Evolutionary conservation across 2,888 invertebrate species (phyloP).

Genomic region (Priocnemis perturbator): DNA sequence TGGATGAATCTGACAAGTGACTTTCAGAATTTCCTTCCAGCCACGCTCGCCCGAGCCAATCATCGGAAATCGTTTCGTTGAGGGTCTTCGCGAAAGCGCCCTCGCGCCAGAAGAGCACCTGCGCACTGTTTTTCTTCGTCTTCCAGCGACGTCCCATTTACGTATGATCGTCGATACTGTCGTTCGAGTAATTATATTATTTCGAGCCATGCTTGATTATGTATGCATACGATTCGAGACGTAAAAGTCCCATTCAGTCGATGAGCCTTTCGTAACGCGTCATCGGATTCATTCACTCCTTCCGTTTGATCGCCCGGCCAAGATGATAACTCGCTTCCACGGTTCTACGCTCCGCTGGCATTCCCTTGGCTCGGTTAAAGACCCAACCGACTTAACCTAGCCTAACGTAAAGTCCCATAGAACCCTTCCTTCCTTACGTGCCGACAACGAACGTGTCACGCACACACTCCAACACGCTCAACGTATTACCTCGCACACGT

Average conservation of each 20-base stretch:
- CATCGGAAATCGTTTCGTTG: background rate
- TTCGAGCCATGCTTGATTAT: too few species aligned
- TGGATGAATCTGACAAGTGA: constrained; percentile 6
- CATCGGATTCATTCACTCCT: constrained; percentile 41
- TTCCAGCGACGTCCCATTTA: too few species aligned
- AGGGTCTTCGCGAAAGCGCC: background rate
- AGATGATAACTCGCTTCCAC: constrained; percentile 52
- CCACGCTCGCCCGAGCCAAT: constrained; percentile 1
- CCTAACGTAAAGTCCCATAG: constrained; percentile 53
- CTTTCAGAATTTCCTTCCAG: constrained; percentile 5
- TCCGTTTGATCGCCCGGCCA: constrained; percentile 27
- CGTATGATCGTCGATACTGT: too few species aligned
- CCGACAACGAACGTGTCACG: constrained; percentile 19
- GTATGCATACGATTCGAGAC: too few species aligned
- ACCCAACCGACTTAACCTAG: constrained; percentile 58
- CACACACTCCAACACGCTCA: constrained; percentile 16
- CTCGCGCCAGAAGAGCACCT: too few species aligned
- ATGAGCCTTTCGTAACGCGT: constrained; percentile 5
- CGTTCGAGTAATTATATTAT: too few species aligned
- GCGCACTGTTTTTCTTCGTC: too few species aligned
- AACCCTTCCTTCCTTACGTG: constrained; percentile 48
- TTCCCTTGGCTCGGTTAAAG: constrained; percentile 60
- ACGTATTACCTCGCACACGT: constrained; percentile 9
- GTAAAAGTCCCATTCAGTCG: too few species aligned
- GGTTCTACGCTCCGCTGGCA: constrained; percentile 51